Evolutionary conservation across 2,113 vertebrate genomes (phyloP), one percentile per base, ranked within the genome.

Genomic region (Ceyx margarethae): DNA sequence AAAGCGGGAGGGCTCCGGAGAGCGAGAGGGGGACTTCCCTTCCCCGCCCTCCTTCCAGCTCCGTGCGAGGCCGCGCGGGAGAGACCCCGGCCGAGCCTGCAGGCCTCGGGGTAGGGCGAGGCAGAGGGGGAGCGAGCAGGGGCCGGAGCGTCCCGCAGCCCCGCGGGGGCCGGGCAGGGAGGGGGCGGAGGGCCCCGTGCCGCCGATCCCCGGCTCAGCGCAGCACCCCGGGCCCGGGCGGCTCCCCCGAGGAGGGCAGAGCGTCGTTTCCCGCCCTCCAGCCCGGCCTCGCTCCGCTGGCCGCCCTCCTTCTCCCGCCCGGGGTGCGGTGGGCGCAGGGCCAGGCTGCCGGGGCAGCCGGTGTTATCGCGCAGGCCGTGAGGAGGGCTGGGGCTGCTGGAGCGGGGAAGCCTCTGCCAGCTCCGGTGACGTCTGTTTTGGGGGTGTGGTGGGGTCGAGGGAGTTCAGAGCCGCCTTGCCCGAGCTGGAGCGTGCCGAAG

Each of bases 91-190:
- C 76, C 31, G 71, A 90, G 80, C 85, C 82, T 69, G 11, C 77
- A 91, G 97, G 97, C 96, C 97, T 76, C 90, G 85, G 94, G 92
- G 58, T n/a, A 65, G 90, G 81, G 95, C 85, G 91, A 96, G 51
- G 9, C 20, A 17, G 58, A 69, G 50, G 20, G 85, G 62, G 76
- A 64, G 72, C 31, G 37, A 21, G 76, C 45, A 69, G 14, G 48
- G 37, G 40, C 53, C 4, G 29, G 64, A 72, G 62, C 13, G 65
- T 46, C 28, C 14, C 40, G 22, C 33, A 8, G 15, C 18, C 12
- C 57, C 31, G 13, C 64, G 42, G 33, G n/a, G 69, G 69, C 57
- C 69, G 37, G 58, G 75, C 7, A 40, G 64, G 57, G 64, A 29
- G 57, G 45, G 43, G 62, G 57, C 35, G 21, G 54, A 33, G 72